Percentiles rank a stretch among this genome's conserved stretches.
These are phyloP conservation scores for Malachius bipustulatus DNA, from an alignment of 2,888 invertebrate species.

Conservation along the genomic window DNA sequence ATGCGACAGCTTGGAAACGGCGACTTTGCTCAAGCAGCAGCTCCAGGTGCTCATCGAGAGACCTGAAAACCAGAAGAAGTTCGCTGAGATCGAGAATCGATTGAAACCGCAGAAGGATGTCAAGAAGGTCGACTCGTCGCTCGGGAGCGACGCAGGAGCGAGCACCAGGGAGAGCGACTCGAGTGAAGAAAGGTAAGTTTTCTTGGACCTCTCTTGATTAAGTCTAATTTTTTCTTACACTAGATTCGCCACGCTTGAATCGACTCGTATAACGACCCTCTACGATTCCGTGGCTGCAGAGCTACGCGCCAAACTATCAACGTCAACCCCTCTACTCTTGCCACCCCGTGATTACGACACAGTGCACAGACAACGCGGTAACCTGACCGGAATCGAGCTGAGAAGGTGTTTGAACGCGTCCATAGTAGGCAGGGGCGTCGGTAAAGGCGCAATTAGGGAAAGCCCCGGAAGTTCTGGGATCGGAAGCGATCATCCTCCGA, in stretches of 20 bases:
- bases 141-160: conserved; percentile 59
- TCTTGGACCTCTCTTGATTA: background rate
- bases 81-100: conserved; percentile 64
- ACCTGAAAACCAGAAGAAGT: conserved; percentile 77
- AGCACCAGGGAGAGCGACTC: conserved; percentile 58
- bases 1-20: conserved; percentile 90
- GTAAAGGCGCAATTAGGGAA: conserved; percentile 30
- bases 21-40: conserved; percentile 74
- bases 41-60: conserved; percentile 69
- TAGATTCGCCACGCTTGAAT: conserved; percentile 35
- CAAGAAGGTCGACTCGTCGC: conserved; percentile 61
- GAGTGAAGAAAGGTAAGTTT: conserved; percentile 49
- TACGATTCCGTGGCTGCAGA: conserved; percentile 91
- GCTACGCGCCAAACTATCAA: conserved; percentile 61
- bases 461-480: conserved; percentile 76
- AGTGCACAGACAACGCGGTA: conserved; percentile 66
- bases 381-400: conserved; percentile 59
- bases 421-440: conserved; percentile 46
- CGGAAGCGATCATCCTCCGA: conserved; percentile 79
- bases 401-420: conserved; percentile 59
- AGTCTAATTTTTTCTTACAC: too few relatives aligned
- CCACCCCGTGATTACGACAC: conserved; percentile 94
- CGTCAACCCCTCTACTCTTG: conserved; percentile 59
- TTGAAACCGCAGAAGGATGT: conserved; percentile 43
- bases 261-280: conserved; percentile 52